Conservation (phyloP, 1,140 invertebrate genomes). For the Philaenus spumarius region DNA sequence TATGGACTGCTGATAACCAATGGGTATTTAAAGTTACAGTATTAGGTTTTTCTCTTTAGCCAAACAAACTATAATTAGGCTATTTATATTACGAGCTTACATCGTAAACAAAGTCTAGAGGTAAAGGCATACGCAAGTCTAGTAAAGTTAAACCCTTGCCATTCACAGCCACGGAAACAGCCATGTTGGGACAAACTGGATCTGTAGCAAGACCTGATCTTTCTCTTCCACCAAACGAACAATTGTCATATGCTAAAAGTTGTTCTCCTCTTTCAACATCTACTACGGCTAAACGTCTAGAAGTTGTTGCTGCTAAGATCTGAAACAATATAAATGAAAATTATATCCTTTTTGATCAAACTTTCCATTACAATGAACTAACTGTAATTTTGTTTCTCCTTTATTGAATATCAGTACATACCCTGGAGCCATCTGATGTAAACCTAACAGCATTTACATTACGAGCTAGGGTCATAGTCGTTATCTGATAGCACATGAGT, state of each 20-base stretch:
- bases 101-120: conserved; percentile 47
- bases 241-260: conserved; percentile 46
- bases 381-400: too few relatives aligned
- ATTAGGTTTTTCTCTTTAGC: background rate
- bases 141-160: conserved; percentile 46
- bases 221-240: conserved; percentile 43
- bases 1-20: too few relatives aligned
- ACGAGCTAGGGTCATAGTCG: conserved; percentile 39
- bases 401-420: conserved; percentile 25
- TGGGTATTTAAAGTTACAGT: too few relatives aligned
- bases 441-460: conserved; percentile 46
- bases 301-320: conserved; percentile 45
- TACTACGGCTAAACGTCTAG: conserved; percentile 42
- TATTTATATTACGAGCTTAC: conserved; percentile 32
- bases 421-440: conserved; percentile 44
- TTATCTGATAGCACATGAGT: conserved; percentile 43
- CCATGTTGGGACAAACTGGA: conserved; percentile 43
- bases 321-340: conserved; percentile 30
- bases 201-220: conserved; percentile 45
- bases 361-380: too few relatives aligned
- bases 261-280: conserved; percentile 45
- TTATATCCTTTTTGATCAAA: too few relatives aligned
- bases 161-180: conserved; percentile 44
- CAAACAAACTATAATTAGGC: too few relatives aligned
- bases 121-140: conserved; percentile 46